A percentile compares a stretch with the other conserved stretches of the same genome.
Evolutionary conservation across 2,113 vertebrate species (phyloP).

Genomic region (Lepisosteus oculatus): DNA sequence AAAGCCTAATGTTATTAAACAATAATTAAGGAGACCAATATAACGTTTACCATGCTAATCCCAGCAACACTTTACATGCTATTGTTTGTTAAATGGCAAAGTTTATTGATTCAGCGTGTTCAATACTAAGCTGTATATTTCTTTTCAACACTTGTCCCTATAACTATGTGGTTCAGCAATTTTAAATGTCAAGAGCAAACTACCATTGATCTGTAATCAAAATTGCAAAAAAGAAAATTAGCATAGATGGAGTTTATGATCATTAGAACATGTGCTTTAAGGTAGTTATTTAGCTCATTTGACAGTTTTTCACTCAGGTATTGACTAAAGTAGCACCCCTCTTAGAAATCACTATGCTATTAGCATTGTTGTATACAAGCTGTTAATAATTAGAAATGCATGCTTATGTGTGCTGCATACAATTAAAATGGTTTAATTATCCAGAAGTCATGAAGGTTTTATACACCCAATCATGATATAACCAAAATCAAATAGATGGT

Average conservation of each 20-base stretch:
- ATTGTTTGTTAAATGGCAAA: conserved; percentile 85
- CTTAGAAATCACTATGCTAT: conserved; percentile 15
- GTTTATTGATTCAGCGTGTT: conserved; percentile 87
- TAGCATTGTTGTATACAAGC: conserved; percentile 26
- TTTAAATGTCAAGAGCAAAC: conserved; percentile 84
- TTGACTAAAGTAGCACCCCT: conserved; percentile 60
- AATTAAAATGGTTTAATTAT: conserved; percentile 42
- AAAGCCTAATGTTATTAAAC: conserved; percentile 68
- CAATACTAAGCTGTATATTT: conserved; percentile 84
- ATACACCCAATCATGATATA: conserved; percentile 28
- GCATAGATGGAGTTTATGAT: conserved; percentile 75
- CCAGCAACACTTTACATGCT: conserved; percentile 78
- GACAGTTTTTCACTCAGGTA: conserved; percentile 61
- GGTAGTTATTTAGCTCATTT: conserved; percentile 78
- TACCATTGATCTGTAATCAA: conserved; percentile 82
- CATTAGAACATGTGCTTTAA: conserved; percentile 71
- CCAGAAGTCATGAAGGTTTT: conserved; percentile 33
- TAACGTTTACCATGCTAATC: conserved; percentile 67
- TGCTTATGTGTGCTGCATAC: conserved; percentile 34
- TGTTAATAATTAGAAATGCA: conserved; percentile 50
- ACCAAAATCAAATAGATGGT: conserved; percentile 44
- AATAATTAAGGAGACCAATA: conserved; percentile 66
- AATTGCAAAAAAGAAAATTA: conserved; percentile 85
- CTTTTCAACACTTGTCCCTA: conserved; percentile 80
- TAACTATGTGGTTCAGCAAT: conserved; percentile 78